Conservation (phyloP, 2,888 invertebrate species). For the Pycnomerus fuliginosus region DNA sequence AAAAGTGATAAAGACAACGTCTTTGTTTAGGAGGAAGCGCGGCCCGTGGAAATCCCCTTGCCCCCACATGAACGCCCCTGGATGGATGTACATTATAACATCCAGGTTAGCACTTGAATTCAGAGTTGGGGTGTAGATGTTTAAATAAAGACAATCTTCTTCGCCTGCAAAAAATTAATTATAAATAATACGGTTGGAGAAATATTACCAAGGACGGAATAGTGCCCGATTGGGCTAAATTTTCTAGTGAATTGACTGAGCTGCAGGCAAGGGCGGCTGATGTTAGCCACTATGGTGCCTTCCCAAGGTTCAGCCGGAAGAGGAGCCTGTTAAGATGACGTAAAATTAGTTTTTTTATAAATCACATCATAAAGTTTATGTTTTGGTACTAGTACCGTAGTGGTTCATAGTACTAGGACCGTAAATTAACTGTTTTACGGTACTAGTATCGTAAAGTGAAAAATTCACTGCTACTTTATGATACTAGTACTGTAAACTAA, state of each 20-base stretch:
- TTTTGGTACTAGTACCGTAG: no score
- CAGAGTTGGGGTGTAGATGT: background rate
- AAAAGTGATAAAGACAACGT: conserved; percentile 64
- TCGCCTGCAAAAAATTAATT: background rate
- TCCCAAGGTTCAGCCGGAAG: conserved; percentile 60
- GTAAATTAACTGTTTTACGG: no score
- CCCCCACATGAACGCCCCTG: background rate
- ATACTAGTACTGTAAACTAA: no score
- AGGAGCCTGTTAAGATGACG: no score
- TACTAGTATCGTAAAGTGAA: no score
- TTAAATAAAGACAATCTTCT: conserved; percentile 51
- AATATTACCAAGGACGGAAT: background rate
- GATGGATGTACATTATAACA: background rate
- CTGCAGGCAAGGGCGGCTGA: conserved; percentile 44
- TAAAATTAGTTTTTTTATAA: no score
- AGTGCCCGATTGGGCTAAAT: background rate
- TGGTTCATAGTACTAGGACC: no score
- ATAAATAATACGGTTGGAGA: background rate
- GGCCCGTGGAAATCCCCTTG: background rate
- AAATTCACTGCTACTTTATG: no score
- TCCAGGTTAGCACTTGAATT: background rate
- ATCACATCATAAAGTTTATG: no score
- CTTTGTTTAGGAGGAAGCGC: conserved; percentile 49
- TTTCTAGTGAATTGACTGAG: conserved; percentile 27
- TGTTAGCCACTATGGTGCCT: conserved; percentile 65